Base-by-base conservation (phyloP, 2,113 vertebrate genomes). In the Nerophis ophidion region DNA sequence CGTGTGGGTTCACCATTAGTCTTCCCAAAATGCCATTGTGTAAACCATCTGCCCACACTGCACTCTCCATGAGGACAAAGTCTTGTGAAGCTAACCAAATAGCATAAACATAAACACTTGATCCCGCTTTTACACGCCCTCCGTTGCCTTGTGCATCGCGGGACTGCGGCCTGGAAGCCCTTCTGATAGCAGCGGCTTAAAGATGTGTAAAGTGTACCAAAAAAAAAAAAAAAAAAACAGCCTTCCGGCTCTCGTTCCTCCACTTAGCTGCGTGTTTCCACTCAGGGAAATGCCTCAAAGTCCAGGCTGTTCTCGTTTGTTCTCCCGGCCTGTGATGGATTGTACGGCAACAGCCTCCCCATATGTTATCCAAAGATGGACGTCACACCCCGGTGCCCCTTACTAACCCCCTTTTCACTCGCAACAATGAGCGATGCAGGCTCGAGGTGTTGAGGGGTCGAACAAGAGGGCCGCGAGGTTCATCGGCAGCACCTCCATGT, bases 291-390 rank as follows among this genome's bases (percentile, higher is more conserved):
- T 72, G 70, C 51, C 61, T 75, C 48, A 56, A 81, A 82, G 72
- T 81, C 74, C 76, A 71, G 80, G 81, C 84, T 86, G 82, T 73
- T 83, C 79, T 82, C 72, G 71, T 88, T 84, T 83, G 77, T 84
- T 63, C 60, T 84, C 62, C 57, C 42, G 66, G 74, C 52, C 57
- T 70, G 58, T 86, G 85, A 87, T 88, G 78, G 81, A 87, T 88
- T 15, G 71, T 70, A 65, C 69, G 56, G 72, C 72, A 76, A 60
- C 67, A 72, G 78, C 73, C 63, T 81, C 66, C 75, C 78, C 84
- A 81, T 85, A 86, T 86, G 86, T 81, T 84, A 76, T 80, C 80
- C 81, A 70, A 81, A 83, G 76, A 75, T 81, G 74, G 73, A 80
- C 35, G 71, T 33, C 74, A 15, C 61, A 71, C 65, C 80, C 77